Evolutionary conservation across 2,888 invertebrate genomes (phyloP), one percentile per base, ranked within the genome.

Genomic region (Lottia gigantea): DNA sequence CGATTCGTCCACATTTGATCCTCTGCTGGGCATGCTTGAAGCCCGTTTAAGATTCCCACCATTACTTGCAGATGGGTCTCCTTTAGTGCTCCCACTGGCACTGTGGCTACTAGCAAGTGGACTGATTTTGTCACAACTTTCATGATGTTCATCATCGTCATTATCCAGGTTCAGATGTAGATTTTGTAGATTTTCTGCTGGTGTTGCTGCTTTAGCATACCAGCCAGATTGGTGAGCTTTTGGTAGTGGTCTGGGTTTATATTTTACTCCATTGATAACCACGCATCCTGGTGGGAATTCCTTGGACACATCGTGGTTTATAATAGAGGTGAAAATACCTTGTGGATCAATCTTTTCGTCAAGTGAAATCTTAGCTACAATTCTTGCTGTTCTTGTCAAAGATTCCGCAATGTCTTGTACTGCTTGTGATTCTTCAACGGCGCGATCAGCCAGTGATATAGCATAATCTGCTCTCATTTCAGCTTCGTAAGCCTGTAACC

Each of bases 351-450:
- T 74, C 4, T 74, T 70, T 12, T 77, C 67, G 23, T 80, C 76
- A 46, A 78, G 66, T 2, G 78, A 77, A 63, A 80, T 71, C 40
- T 73, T 70, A 19, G 80, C 80, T 15, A 80, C 76, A 12, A 76
- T 73, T 23, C 76, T 71, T 14, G 76, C 70, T 15, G 80, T 80
- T 68, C 67, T 72, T 45, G 77, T 77, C 25, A 80, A 71, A 16
- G 76, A 74, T 46, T 68, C 74, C 0, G 77, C 78, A 8, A 80
- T 76, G 46, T 71, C 67, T 25, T 76, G 76, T 0, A 76, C 78
- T n/a, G 76, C 69, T 49, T 74, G 72, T 12, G 80, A 77, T 61
- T 80, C 80, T 25, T 71, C 67, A 26, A 72, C 66, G 0, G 78
- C 78, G 6, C 75, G 72, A 26, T 78, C 71, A 16, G 74, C 72